Evolutionary conservation across 2,888 invertebrate species (phyloP).

Genomic region (Cinara cedri): DNA sequence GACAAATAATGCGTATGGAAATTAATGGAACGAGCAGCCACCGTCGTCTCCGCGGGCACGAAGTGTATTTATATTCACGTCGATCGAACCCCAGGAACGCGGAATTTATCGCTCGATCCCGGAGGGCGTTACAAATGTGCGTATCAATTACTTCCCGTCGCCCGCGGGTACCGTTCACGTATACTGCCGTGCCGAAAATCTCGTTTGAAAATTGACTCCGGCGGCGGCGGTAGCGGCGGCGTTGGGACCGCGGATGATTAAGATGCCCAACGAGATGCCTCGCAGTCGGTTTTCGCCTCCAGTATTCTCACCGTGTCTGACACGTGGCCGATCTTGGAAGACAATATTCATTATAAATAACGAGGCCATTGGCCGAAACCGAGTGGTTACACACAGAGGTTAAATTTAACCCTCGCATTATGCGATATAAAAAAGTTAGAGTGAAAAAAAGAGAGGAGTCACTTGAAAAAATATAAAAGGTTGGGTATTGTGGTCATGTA

Average conservation of each 20-base stretch:
- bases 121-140: slow-evolving; percentile 36
- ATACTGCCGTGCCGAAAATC: background rate
- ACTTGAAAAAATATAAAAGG: too few relatives aligned
- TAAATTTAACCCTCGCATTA: too few relatives aligned
- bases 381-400: too few relatives aligned
- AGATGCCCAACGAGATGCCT: too few relatives aligned
- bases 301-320: too few relatives aligned
- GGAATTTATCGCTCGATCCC: slow-evolving; percentile 35
- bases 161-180: background rate
- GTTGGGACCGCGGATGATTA: background rate
- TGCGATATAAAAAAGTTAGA: too few relatives aligned
- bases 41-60: background rate
- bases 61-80: slow-evolving; percentile 24
- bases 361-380: too few relatives aligned
- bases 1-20: slow-evolving; percentile 50
- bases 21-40: slow-evolving; percentile 32
- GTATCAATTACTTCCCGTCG: slow-evolving; percentile 37
- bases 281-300: too few relatives aligned
- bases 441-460: too few relatives aligned
- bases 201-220: slow-evolving; percentile 37
- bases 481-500: too few relatives aligned
- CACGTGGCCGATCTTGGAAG: too few relatives aligned
- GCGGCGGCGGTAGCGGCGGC: background rate
- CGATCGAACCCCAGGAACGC: slow-evolving; percentile 3
- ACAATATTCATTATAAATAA: too few relatives aligned